Evolutionary conservation across 2,797 vertebrate genomes (phyloP), one percentile per base, ranked within the genome.

Genomic region (Poecilia velifera): DNA sequence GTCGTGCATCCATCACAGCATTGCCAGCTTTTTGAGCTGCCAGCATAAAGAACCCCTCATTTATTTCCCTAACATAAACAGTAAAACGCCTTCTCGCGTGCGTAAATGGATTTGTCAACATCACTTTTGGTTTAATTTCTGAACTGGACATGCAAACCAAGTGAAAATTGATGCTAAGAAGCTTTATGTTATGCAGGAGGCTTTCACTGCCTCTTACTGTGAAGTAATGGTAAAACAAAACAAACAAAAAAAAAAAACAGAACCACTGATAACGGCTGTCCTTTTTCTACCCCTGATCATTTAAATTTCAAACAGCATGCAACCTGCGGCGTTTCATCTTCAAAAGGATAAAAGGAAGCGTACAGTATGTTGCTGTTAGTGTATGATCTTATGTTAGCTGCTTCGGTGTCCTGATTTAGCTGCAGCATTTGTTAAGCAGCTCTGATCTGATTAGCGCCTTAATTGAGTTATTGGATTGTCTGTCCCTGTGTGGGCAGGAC

Each of bases 371-470:
- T 77, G 31, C 20, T 70, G 20, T 10, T 18, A 14, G 16, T 47
- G 39, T 53, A 12, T 53, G 3, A 39, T 39, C 18, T 43, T 59
- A 10, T 57, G 66, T 79, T 77, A 22, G 53, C 62, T 55, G 46
- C 22, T 20, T 49, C 41, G 9, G 43, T 76, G 51, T 59, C 14
- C 43, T 6, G 0, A 20, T 55, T 39, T 62, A 31, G 66, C 1
- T 18, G 0, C 13, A 76, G n/a, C 66, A 28, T 16, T 75, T 18
- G 73, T 59, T 80, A 68, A 53, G 74, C 49, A 20, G 34, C 39
- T 46, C 25, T 59, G 5, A 53, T 76, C 22, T 74, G 51, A 77
- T 77, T n/a, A 81, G 82, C 34, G 57, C 57, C 66, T 53, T 25
- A 45, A 68, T 20, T 3, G 28, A 76, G 47, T 22, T n/a, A 49